A percentile compares a stretch with the other conserved stretches of the same genome.
phyloP scores from a whole-genome alignment of 2,888 invertebrate species.

The Chirona hameri region DNA sequence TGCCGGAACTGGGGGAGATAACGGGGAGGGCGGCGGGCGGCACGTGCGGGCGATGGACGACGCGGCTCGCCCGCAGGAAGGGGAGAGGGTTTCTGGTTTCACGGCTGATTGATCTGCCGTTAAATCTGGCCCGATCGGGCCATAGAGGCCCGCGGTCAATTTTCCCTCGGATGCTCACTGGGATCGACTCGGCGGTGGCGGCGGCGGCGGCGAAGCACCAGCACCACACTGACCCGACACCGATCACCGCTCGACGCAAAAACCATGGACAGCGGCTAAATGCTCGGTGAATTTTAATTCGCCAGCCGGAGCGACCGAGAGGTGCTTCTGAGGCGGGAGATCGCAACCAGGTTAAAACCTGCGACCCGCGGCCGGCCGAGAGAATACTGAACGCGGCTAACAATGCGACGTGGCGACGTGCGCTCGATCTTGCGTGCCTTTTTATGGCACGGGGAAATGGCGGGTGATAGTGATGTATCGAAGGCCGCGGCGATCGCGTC shows the following conservation, averaged over 20 bases:
- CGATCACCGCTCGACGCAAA: background rate
- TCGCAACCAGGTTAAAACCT: background rate
- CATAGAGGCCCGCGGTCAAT: background rate
- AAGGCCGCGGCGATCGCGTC: background rate
- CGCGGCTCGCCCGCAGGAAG: background rate
- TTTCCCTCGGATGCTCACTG: background rate
- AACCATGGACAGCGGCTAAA: background rate
- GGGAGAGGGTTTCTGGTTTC: background rate
- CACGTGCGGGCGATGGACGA: background rate
- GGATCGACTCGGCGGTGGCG: background rate
- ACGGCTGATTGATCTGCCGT: background rate
- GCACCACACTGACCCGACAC: background rate
- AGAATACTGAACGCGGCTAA: background rate
- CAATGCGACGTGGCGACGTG: background rate
- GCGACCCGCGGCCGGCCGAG: background rate
- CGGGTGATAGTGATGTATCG: background rate
- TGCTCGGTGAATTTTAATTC: background rate
- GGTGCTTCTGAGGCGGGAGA: background rate
- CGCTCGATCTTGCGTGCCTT: background rate
- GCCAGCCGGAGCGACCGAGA: background rate
- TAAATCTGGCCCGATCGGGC: background rate
- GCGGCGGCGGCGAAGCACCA: background rate
- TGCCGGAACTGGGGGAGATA: slow-evolving; percentile 22
- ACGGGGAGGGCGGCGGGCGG: background rate
- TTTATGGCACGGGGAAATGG: background rate